These are phyloP conservation scores for Diadumene lineata DNA, from an alignment of 92 coral and sea anemone genomes.

Conservation along the genomic window DNA sequence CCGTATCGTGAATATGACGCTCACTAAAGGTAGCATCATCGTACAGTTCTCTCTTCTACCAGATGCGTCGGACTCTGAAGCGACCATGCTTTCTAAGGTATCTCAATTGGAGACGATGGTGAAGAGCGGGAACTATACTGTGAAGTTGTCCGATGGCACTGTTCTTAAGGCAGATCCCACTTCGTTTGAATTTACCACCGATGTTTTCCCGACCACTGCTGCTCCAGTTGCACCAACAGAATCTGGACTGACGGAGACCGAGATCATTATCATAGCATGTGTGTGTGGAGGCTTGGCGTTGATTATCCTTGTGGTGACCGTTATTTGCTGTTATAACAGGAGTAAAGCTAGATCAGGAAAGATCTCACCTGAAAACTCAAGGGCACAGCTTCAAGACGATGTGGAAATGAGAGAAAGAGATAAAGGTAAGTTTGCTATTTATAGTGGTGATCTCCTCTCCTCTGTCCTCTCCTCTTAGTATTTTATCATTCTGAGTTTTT, in stretches of 20 bases:
- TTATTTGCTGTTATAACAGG: conserved; percentile 47
- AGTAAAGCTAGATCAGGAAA: conserved; percentile 27
- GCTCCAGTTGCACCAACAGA: conserved; percentile 18
- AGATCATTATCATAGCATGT: conserved; percentile 55
- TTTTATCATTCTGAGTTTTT: not conserved
- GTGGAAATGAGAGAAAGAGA: conserved; percentile 58
- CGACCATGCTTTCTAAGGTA: conserved; percentile 19
- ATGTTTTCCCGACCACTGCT: conserved; percentile 9
- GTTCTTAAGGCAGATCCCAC: conserved; percentile 47
- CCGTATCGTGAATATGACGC: conserved; percentile 41
- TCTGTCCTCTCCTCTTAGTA: not conserved
- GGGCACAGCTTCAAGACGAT: conserved; percentile 27
- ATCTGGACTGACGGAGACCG: conserved; percentile 44
- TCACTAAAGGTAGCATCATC: conserved; percentile 56
- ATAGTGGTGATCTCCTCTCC: not conserved
- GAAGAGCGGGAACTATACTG: conserved; percentile 40
- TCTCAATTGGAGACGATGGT: conserved; percentile 36
- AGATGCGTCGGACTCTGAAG: conserved; percentile 17
- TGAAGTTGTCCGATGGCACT: conserved; percentile 45
- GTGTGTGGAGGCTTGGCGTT: conserved; percentile 57
- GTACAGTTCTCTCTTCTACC: conserved; percentile 49
- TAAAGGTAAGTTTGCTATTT: conserved; percentile 21
- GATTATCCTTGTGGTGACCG: conserved; percentile 39
- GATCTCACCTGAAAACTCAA: conserved; percentile 46
- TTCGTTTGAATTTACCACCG: conserved; percentile 33